phyloP scores from a whole-genome alignment of 2,797 vertebrate species.

The Huso huso region DNA sequence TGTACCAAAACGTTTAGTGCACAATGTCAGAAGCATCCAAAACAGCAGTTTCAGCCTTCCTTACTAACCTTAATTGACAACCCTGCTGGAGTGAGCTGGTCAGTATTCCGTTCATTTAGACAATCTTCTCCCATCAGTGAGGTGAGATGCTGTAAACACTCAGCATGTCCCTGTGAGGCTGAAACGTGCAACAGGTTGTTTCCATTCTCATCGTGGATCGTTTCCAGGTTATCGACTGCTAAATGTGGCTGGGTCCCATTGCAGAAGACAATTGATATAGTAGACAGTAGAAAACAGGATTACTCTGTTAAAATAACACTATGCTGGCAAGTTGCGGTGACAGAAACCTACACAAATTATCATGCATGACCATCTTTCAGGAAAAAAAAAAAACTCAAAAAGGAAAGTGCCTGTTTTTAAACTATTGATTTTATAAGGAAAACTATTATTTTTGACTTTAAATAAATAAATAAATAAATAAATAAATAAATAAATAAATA shows the following conservation, averaged over 20 bases:
- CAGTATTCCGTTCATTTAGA: conserved; percentile 80
- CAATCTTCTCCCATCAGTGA: conserved; percentile 95
- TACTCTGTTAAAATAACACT: not conserved
- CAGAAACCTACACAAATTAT: too few species aligned
- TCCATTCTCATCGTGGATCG: conserved; percentile 77
- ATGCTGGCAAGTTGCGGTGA: not conserved
- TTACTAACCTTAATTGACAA: conserved; percentile 84
- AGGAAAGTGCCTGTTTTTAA: not conserved
- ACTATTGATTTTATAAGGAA: not conserved
- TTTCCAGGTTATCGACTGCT: conserved; percentile 90
- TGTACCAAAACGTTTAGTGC: not conserved
- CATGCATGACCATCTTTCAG: not conserved
- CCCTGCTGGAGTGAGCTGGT: conserved; percentile 85
- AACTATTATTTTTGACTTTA: not conserved
- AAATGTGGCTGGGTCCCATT: conserved; percentile 72
- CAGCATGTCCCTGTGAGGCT: conserved; percentile 80
- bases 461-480: too few species aligned
- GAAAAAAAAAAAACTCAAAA: not conserved
- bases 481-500: too few species aligned
- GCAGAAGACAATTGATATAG: too few species aligned
- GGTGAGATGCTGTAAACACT: conserved; percentile 93
- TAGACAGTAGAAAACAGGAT: too few species aligned
- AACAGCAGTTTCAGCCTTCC: not conserved
- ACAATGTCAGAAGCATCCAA: too few species aligned
- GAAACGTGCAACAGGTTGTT: conserved; percentile 92